phyloP scores from a whole-genome alignment of 2,888 invertebrate genomes.

The Tholera decimalis region DNA sequence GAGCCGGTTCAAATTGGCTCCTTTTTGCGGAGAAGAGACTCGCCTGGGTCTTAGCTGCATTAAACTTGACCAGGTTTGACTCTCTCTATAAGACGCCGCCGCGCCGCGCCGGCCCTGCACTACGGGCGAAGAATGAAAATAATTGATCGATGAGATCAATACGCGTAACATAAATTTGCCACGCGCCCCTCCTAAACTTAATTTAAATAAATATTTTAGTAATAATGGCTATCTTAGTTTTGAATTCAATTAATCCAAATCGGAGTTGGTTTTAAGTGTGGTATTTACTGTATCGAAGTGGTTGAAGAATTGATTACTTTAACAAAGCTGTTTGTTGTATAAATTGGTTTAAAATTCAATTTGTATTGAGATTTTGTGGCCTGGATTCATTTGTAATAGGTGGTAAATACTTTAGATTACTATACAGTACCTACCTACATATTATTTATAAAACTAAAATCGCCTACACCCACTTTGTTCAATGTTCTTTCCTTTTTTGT shows the following conservation, averaged over 20 bases:
- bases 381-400: conserved; percentile 17
- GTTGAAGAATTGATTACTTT: conserved; percentile 32
- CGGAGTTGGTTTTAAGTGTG: neutral
- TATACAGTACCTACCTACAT: neutral
- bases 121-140: too few relatives aligned
- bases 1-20: too few relatives aligned
- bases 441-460: conserved; percentile 1
- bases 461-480: neutral
- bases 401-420: neutral
- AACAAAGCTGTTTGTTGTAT: conserved; percentile 10
- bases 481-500: neutral
- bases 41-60: too few relatives aligned
- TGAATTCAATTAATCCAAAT: conserved; percentile 29
- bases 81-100: too few relatives aligned
- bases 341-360: conserved; percentile 27
- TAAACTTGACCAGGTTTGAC: too few relatives aligned
- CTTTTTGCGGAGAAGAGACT: too few relatives aligned
- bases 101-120: too few relatives aligned
- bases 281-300: conserved; percentile 5
- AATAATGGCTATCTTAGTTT: neutral
- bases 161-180: too few relatives aligned
- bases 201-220: neutral
- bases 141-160: too few relatives aligned
- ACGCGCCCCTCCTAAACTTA: neutral
- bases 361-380: conserved; percentile 24